Conservation (phyloP, 2,888 invertebrate species). For the Lampropteryx suffumata region DNA sequence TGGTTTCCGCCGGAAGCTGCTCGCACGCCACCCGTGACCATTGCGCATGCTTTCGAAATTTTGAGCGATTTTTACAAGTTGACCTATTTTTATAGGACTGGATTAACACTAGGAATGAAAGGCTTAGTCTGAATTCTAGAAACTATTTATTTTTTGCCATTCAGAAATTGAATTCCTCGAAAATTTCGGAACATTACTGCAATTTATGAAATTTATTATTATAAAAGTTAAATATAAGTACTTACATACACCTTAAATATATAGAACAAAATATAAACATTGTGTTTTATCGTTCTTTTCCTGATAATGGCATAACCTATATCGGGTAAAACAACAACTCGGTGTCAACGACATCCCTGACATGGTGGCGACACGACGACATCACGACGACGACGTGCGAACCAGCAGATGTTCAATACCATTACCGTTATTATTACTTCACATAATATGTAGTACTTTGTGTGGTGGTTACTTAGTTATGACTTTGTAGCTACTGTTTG, state of each 20-base stretch:
- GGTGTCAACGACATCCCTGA: neutral
- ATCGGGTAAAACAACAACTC: no score
- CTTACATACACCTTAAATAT: no score
- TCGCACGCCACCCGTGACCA: slow-evolving; percentile 75
- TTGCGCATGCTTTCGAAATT: slow-evolving; percentile 40
- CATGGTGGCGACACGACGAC: slow-evolving; percentile 13
- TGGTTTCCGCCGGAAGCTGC: slow-evolving; percentile 78
- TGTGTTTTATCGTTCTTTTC: no score
- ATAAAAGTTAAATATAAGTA: no score
- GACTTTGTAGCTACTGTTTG: slow-evolving; percentile 10
- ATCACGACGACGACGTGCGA: slow-evolving; percentile 48
- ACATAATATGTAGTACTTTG: slow-evolving; percentile 31
- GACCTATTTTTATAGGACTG: slow-evolving; percentile 9
- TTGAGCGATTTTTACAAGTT: slow-evolving; percentile 10
- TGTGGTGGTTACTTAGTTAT: slow-evolving; percentile 29
- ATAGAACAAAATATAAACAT: no score
- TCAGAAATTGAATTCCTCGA: no score
- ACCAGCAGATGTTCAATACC: slow-evolving; percentile 62
- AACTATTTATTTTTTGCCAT: no score
- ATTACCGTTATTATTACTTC: slow-evolving; percentile 65
- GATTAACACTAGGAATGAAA: no score
- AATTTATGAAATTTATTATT: no score
- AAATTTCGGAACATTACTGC: no score
- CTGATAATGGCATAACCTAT: no score
- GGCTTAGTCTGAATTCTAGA: no score